Base-by-base conservation (phyloP, 1,140 invertebrate genomes). In the Lepeophtheirus salmonis region DNA sequence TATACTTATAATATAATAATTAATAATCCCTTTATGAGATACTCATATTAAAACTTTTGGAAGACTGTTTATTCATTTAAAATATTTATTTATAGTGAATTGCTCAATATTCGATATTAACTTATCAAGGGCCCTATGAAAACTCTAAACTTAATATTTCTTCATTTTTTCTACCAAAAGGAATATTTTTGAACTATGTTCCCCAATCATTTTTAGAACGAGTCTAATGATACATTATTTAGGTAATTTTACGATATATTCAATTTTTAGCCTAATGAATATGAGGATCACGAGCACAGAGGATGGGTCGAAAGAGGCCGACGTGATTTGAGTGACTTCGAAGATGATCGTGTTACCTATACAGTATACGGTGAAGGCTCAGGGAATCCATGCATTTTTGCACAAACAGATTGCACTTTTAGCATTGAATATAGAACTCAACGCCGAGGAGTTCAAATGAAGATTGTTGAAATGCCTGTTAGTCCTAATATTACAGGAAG, bases 301-400 rank as follows among this genome's bases (percentile, higher is more conserved):
- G 55, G 55, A 25, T 30, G 21, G 20, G 55, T 57, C 13, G 55
- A 57, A 14, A 25, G 55, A 21, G 2, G 6, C 21, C 2, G 3
- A 2, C 22, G 55, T 2, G 55, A 21, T n/a, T 57, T 23, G 3
- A 23, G 55, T 10, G 55, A 57, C n/a, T 17, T 21, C 3, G 22
- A 21, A 41, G 23, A 13, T 14, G 3, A 57, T 17, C n/a, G 17
- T 6, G 16, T 18, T 26, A 14, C 16, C 17, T 57, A 57, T 18
- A 57, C 55, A 26, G 20, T 57, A 1, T 57, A 57, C 22, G 21
- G 20, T 24, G 16, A 24, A 17, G 55, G 55, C 2, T 41, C 30
- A 6, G 55, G 55, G 2, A 25, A 21, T 41, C 55, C 55, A 41
- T 57, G 55, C 20, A 57, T 57, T 17, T 57, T 57, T n/a, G 55